Evolutionary conservation across 1,140 invertebrate species (phyloP).

Genomic region (Adelges cooleyi): DNA sequence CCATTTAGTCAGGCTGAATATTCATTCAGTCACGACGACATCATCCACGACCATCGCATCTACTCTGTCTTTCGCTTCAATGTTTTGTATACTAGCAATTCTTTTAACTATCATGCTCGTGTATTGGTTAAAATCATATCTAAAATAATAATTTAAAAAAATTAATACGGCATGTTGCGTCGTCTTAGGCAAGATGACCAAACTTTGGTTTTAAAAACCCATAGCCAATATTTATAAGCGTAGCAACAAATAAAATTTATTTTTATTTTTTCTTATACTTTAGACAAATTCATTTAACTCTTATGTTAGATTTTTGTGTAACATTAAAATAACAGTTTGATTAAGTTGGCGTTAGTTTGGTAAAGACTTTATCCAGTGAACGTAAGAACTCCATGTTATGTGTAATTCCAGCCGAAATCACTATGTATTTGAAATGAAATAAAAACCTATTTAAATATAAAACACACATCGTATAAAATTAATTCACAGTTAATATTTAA

Average conservation of each 20-base stretch:
- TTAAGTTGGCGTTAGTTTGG: slow-evolving; percentile 42
- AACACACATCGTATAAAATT: background rate
- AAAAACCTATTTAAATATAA: slow-evolving; percentile 54
- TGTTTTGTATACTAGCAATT: slow-evolving; percentile 36
- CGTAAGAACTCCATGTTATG: slow-evolving; percentile 79
- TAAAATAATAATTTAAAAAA: no score
- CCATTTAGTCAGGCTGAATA: no score
- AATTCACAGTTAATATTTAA: background rate
- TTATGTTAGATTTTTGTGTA: slow-evolving; percentile 70
- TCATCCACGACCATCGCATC: background rate
- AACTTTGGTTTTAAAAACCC: no score
- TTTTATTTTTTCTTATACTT: slow-evolving; percentile 58
- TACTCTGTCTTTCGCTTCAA: background rate
- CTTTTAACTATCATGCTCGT: slow-evolving; percentile 52
- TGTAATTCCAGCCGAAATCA: slow-evolving; percentile 57
- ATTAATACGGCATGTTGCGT: no score
- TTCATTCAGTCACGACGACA: no score
- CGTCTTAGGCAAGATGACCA: no score
- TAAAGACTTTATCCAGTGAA: slow-evolving; percentile 62
- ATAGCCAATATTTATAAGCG: background rate
- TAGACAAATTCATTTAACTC: slow-evolving; percentile 69
- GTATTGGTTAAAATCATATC: slow-evolving; percentile 71
- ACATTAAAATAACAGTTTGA: slow-evolving; percentile 52
- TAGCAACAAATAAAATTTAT: background rate
- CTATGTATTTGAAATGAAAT: slow-evolving; percentile 52